Conservation (phyloP, 2,113 vertebrate genomes). For the Hyperoodon ampullatus region DNA sequence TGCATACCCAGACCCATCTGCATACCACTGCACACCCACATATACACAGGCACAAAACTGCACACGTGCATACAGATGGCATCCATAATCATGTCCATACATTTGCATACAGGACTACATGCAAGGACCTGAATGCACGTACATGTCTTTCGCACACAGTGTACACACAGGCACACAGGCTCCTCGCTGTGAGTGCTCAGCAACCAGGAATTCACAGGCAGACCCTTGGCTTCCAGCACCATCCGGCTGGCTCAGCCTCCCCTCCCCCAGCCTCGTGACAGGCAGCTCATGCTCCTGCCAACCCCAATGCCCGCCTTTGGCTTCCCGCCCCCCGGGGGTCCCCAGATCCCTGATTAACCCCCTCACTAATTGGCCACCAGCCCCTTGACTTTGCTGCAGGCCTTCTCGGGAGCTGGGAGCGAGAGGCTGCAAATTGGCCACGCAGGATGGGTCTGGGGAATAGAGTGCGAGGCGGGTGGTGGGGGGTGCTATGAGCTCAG, state of each 20-base stretch:
- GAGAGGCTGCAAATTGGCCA: conserved; percentile 76
- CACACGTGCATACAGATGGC: not conserved
- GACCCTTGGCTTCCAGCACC: conserved; percentile 1
- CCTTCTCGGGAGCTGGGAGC: conserved; percentile 70
- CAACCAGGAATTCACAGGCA: conserved; percentile 11
- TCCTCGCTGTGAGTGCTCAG: not conserved
- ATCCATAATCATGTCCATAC: not conserved
- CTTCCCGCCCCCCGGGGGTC: conserved; percentile 44
- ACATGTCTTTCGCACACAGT: not conserved
- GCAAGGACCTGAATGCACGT: not conserved
- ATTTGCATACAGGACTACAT: not conserved
- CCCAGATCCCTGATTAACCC: conserved; percentile 77
- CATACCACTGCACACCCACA: not conserved
- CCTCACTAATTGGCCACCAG: conserved; percentile 78
- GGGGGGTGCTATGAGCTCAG: not conserved
- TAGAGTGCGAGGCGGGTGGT: not conserved
- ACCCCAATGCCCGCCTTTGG: conserved; percentile 46
- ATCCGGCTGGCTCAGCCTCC: not conserved
- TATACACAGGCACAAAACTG: not conserved
- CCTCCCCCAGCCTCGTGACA: conserved; percentile 32
- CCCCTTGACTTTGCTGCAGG: conserved; percentile 80
- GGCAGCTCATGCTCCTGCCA: conserved; percentile 54
- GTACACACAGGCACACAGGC: not conserved
- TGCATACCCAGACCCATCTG: not conserved
- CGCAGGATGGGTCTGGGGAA: conserved; percentile 70